Base-by-base conservation (phyloP, 2,797 vertebrate genomes). In the Gymnothorax reevesii region DNA sequence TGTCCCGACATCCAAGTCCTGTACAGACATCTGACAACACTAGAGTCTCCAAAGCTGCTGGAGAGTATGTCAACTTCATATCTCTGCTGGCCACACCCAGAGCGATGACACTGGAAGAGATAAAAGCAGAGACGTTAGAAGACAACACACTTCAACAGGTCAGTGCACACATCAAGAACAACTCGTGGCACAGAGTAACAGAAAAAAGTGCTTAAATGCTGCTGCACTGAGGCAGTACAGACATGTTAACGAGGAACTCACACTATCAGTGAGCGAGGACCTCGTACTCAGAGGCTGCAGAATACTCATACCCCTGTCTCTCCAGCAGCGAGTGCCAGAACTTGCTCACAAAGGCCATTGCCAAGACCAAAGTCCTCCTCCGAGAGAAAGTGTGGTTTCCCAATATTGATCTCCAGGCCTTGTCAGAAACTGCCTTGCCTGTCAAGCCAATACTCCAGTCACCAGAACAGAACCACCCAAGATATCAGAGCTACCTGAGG, bases 61-160 rank as follows among this genome's bases (percentile, higher is more conserved):
- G 89, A 4, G 89, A 91, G 20, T 89, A 89, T 42, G 89, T 90
- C 0, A 90, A 90, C 52, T 91, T 91, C 7, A 4, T 88, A 0
- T 77, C 25, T 9, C 1, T 3, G 0, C 79, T 91, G 27, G 49
- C 85, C 0, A 87, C 84, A 79, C 84, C 86, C 0, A 87, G 90
- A 62, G 88, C 89, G 0, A 87, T 92, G 84, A 90, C 84, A 1
- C 77, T 87, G 0, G 3, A 9, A 0, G 82, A 89, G 10, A 89
- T 91, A 0, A 82, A 88, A 55, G 1, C 1, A 3, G 86, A 90
- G 8, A 92, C 79, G 6, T 60, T 82, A 0, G 91, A 87, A 42
- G 88, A 92, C 15, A 22, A 15, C 0, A 57, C 88, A 6, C 62
- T 88, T 0, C 88, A 90, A 27, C n/a, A 88, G 55, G 86, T 90